Conservation (phyloP, 2,888 invertebrate species). For the Ophion obscuratus region DNA sequence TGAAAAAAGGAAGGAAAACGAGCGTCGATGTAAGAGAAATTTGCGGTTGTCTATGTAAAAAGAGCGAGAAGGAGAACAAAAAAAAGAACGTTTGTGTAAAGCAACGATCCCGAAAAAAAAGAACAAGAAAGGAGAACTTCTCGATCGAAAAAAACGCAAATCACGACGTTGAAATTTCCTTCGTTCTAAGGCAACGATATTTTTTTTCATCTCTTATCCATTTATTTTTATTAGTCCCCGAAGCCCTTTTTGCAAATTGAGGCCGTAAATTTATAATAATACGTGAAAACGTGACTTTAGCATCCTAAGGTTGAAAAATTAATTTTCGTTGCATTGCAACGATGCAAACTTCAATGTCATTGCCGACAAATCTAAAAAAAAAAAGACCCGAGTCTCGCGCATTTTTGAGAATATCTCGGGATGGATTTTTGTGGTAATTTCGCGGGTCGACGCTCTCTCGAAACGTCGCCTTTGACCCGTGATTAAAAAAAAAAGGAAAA, state of each 20-base stretch:
- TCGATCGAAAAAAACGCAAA: slow-evolving; percentile 29
- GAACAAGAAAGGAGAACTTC: slow-evolving; percentile 34
- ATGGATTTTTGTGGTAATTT: slow-evolving; percentile 25
- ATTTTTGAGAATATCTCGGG: slow-evolving; percentile 17
- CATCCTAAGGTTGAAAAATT: no score
- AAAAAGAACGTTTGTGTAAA: slow-evolving; percentile 38
- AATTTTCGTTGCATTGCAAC: no score
- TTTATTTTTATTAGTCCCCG: no score
- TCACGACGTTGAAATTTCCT: no score
- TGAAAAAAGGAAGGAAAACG: slow-evolving; percentile 64
- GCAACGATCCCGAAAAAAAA: slow-evolving; percentile 26
- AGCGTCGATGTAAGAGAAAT: slow-evolving; percentile 70
- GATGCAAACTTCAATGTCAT: no score
- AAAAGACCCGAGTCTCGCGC: slow-evolving; percentile 8
- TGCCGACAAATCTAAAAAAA: not conserved
- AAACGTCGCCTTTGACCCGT: slow-evolving; percentile 63
- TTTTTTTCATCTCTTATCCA: no score
- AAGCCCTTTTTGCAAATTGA: no score
- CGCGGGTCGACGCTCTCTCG: slow-evolving; percentile 49
- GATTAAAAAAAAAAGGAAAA: slow-evolving; percentile 68
- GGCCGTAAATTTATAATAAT: no score
- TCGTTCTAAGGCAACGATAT: no score
- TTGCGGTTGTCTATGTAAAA: slow-evolving; percentile 72
- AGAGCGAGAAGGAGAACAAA: slow-evolving; percentile 25
- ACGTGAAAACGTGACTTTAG: no score